Conservation (phyloP, 2,113 vertebrate species). For the Maccullochella peelii region DNA sequence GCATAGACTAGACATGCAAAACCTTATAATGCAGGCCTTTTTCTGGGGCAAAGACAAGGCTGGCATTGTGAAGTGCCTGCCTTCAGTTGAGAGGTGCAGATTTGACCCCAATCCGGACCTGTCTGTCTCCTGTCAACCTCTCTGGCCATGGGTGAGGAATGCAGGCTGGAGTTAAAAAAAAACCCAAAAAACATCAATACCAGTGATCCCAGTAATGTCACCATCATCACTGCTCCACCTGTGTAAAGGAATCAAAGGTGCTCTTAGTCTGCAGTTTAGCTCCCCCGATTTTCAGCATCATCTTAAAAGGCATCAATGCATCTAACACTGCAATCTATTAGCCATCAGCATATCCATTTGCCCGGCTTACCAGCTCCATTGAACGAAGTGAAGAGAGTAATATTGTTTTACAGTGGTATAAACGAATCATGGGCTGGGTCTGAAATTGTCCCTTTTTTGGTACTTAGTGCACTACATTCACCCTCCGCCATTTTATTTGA, state of each 20-base stretch:
- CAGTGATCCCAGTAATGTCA: background rate
- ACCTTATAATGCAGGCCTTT: slow-evolving; percentile 34
- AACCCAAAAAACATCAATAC: background rate
- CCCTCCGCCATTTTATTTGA: background rate
- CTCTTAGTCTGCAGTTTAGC: background rate
- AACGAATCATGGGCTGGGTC: background rate
- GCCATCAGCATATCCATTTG: background rate
- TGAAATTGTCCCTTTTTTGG: background rate
- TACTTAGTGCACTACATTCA: background rate
- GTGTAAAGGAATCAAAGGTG: background rate
- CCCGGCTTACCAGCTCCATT: background rate
- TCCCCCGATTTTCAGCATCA: background rate
- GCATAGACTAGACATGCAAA: slow-evolving; percentile 26
- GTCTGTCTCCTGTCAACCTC: slow-evolving; percentile 33
- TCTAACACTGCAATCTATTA: background rate
- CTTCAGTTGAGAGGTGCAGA: slow-evolving; percentile 17
- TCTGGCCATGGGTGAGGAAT: slow-evolving; percentile 17
- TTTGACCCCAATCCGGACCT: slow-evolving; percentile 47
- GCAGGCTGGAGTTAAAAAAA: background rate
- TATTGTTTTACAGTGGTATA: background rate
- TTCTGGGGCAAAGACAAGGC: slow-evolving; percentile 37
- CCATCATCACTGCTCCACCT: background rate
- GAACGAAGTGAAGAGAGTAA: background rate
- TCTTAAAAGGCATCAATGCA: background rate
- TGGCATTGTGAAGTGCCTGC: slow-evolving; percentile 37